These are phyloP conservation scores for Plecotus auritus DNA, from an alignment of 2,113 vertebrate genomes.

Conservation along the genomic window DNA sequence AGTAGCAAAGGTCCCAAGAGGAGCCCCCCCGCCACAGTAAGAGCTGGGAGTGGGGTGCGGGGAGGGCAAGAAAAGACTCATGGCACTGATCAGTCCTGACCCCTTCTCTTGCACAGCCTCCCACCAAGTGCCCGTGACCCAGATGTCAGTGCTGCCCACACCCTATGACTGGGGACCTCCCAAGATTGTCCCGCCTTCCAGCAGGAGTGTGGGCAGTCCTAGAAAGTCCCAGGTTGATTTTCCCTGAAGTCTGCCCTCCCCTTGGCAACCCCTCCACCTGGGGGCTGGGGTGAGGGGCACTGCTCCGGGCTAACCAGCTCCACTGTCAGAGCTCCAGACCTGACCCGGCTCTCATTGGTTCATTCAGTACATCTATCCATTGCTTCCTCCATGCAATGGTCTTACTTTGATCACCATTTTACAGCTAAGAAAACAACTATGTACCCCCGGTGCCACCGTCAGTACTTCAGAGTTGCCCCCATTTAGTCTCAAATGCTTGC, in stretches of 20 bases:
- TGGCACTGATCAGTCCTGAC: not conserved
- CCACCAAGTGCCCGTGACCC: not conserved
- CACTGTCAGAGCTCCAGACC: not conserved
- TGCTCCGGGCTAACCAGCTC: not conserved
- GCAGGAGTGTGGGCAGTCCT: not conserved
- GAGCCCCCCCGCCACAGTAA: not conserved
- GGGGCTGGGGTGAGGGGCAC: not conserved
- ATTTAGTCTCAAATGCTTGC: not conserved
- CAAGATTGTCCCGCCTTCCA: not conserved
- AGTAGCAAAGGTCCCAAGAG: not conserved
- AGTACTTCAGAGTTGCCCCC: not conserved
- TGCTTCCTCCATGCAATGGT: not conserved
- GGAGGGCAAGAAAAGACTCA: not conserved
- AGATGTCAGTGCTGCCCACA: not conserved
- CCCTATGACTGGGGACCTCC: not conserved
- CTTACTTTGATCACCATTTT: not conserved
- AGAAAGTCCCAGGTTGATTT: not conserved
- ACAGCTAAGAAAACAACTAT: not conserved
- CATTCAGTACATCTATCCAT: not conserved
- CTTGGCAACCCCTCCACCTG: not conserved
- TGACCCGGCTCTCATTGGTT: not conserved
- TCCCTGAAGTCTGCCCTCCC: not conserved
- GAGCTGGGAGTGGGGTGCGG: not conserved
- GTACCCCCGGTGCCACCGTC: not conserved
- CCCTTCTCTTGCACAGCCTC: not conserved